These are phyloP conservation scores for Luehdorfia chinensis DNA, from an alignment of 1,140 invertebrate species.

Conservation along the genomic window DNA sequence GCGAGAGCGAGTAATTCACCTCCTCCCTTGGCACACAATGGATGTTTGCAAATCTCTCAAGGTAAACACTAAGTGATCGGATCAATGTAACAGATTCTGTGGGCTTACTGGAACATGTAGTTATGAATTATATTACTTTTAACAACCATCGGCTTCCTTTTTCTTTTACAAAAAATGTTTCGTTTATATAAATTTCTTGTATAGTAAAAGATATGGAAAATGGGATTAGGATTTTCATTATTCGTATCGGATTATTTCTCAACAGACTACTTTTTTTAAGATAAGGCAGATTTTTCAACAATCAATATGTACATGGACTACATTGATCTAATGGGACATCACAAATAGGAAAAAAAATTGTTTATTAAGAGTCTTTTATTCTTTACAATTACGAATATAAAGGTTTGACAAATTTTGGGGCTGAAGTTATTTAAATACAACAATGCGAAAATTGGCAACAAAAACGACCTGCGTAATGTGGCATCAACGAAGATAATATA, in stretches of 20 bases:
- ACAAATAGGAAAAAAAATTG: neutral
- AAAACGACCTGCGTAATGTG: constrained; percentile 69
- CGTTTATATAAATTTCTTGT: no score
- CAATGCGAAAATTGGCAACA: constrained; percentile 65
- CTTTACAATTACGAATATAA: constrained; percentile 30
- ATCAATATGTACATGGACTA: no score
- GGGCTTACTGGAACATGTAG: neutral
- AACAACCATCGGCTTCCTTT: no score
- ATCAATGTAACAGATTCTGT: constrained; percentile 20
- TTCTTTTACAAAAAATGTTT: no score
- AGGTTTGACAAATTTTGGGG: constrained; percentile 43
- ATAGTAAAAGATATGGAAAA: no score
- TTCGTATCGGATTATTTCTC: no score
- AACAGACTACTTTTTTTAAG: no score
- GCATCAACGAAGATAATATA: constrained; percentile 72
- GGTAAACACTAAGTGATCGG: constrained; percentile 43
- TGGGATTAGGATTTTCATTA: no score
- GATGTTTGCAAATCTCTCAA: constrained; percentile 44
- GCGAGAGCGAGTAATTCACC: constrained; percentile 19
- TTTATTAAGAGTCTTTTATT: constrained; percentile 7
- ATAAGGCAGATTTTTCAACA: no score
- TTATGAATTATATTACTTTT: no score
- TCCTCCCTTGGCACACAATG: constrained; percentile 32
- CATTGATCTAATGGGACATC: neutral
- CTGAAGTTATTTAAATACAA: constrained; percentile 58